Conservation (phyloP, 64 coral and sea anemone species). For the Dendrophyllia cribrosa region DNA sequence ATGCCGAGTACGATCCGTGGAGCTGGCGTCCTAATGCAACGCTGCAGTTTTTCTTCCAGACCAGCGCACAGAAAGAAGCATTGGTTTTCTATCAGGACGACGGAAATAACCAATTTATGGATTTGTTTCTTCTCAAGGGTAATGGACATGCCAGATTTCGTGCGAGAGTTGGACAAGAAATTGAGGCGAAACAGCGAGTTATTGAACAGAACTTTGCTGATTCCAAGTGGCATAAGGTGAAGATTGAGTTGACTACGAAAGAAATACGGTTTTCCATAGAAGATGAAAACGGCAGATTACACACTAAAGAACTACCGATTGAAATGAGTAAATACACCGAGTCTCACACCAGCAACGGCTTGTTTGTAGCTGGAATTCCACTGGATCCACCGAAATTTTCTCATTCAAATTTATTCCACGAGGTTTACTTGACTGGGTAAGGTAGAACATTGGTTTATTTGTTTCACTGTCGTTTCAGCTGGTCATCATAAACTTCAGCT, state of each 20-base stretch:
- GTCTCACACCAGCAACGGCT: neutral
- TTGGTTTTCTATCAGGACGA: conserved; percentile 40
- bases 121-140: neutral
- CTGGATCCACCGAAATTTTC: neutral
- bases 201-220: conserved; percentile 21
- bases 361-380: conserved; percentile 22
- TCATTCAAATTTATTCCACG: neutral
- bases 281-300: neutral
- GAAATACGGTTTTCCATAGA: conserved; percentile 18
- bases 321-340: neutral
- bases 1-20: conserved; percentile 30
- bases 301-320: neutral
- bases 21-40: conserved; percentile 39
- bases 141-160: neutral
- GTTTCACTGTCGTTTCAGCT: too few species aligned
- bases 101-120: neutral
- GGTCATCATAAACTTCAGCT: too few species aligned
- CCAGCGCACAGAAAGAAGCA: neutral
- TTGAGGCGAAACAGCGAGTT: neutral
- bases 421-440: neutral
- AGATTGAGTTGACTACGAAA: conserved; percentile 2
- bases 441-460: too few species aligned
- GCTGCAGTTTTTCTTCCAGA: conserved; percentile 21
- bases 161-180: neutral
- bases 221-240: conserved; percentile 15